phyloP scores from a whole-genome alignment of 2,888 invertebrate species.

The Leucozona laternaria region DNA sequence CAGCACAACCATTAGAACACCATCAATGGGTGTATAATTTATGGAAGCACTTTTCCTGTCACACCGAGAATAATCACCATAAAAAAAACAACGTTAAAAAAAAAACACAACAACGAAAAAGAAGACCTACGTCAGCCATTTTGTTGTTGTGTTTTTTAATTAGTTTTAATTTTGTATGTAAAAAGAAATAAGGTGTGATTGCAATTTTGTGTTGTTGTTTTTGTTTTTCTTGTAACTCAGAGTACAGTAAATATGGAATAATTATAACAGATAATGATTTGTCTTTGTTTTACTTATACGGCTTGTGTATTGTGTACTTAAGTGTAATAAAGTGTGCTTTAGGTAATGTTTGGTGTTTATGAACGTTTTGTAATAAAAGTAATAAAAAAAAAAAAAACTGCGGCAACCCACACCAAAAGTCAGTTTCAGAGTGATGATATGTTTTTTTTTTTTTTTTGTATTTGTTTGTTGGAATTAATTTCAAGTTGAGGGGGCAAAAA shows the following conservation, averaged over 20 bases:
- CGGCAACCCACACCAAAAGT: slow-evolving; percentile 7
- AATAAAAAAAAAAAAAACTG: background rate
- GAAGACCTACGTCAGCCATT: slow-evolving; percentile 24
- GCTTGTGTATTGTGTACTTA: slow-evolving; percentile 19
- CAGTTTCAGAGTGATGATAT: background rate
- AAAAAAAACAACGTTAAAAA: background rate
- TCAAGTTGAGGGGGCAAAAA: slow-evolving; percentile 13
- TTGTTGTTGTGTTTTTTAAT: slow-evolving; percentile 29
- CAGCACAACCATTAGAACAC: slow-evolving; percentile 56
- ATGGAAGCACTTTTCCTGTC: slow-evolving; percentile 63
- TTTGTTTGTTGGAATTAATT: background rate
- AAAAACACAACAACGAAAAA: slow-evolving; percentile 17
- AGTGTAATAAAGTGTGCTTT: slow-evolving; percentile 17
- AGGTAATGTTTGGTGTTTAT: background rate
- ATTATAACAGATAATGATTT: slow-evolving; percentile 33
- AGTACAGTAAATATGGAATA: slow-evolving; percentile 29
- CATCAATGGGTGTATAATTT: slow-evolving; percentile 70
- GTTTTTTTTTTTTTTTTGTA: background rate
- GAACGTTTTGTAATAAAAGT: background rate
- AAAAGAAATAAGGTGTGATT: slow-evolving; percentile 50
- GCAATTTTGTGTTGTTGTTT: slow-evolving; percentile 31
- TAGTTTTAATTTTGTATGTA: slow-evolving; percentile 46
- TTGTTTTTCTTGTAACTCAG: background rate
- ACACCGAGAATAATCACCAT: slow-evolving; percentile 55
- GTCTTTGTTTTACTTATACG: slow-evolving; percentile 1